A percentile compares a stretch with the other conserved stretches of the same genome.
Conservation (phyloP, 2,113 vertebrate genomes). For the Phyllostomus discolor region DNA sequence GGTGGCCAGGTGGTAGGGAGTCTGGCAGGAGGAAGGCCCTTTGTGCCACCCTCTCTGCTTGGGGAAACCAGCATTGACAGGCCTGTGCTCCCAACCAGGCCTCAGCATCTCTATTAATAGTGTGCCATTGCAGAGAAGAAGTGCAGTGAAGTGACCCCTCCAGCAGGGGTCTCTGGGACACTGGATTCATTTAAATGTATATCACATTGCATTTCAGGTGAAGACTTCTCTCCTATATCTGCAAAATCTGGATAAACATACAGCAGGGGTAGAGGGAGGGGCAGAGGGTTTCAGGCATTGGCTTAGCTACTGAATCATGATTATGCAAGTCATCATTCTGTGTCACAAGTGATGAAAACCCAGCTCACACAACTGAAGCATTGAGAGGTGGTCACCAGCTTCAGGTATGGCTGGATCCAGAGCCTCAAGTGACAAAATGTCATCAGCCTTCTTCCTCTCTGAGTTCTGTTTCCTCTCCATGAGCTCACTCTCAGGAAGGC, state of each 20-base stretch:
- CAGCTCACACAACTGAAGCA: background rate
- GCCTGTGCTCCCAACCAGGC: background rate
- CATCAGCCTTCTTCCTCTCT: background rate
- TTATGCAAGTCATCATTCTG: background rate
- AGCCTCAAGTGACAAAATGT: background rate
- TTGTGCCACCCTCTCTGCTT: background rate
- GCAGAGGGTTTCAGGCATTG: background rate
- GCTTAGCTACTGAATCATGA: background rate
- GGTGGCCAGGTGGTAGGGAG: background rate
- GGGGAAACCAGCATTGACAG: background rate
- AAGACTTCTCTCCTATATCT: background rate
- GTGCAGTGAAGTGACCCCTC: background rate
- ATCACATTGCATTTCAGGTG: background rate
- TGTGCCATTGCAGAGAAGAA: background rate
- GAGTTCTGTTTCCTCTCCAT: background rate
- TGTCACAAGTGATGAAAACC: background rate
- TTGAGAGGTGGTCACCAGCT: background rate
- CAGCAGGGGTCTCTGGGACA: background rate
- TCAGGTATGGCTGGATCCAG: background rate
- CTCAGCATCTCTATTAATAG: fast-evolving
- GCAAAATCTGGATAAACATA: background rate
- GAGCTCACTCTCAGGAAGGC: too few species aligned
- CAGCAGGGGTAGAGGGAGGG: background rate
- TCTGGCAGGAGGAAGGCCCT: background rate
- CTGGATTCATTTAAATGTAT: background rate